Evolutionary conservation across 2,797 vertebrate genomes (phyloP).

Genomic region (Phataginus tetradactyla): DNA sequence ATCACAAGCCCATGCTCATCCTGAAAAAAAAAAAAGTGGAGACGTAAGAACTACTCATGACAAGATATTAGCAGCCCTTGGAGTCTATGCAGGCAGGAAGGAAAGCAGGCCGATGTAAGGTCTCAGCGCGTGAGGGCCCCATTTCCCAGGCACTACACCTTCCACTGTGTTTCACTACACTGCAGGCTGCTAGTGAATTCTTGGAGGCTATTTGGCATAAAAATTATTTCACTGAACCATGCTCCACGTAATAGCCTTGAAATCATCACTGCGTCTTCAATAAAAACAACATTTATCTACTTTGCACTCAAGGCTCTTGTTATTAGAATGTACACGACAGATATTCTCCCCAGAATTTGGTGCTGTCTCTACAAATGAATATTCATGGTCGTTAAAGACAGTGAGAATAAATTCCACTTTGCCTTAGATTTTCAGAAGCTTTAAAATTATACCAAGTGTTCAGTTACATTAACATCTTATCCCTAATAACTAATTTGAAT

Average conservation of each 20-base stretch:
- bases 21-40: neutral
- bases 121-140: neutral
- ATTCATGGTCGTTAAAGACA: neutral
- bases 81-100: neutral
- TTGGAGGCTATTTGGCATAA: neutral
- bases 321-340: neutral
- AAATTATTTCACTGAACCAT: conserved; percentile 1
- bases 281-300: conserved; percentile 42
- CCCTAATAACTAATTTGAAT: neutral
- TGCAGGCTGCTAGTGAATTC: neutral
- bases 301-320: conserved; percentile 32
- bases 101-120: neutral
- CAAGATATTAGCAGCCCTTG: neutral
- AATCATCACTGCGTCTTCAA: neutral
- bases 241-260: conserved; percentile 18
- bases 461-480: neutral
- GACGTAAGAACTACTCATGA: neutral
- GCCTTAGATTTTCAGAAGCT: neutral
- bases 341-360: neutral
- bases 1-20: neutral
- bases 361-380: neutral
- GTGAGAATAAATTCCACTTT: neutral
- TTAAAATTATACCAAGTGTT: neutral
- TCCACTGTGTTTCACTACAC: neutral
- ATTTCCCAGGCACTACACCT: neutral